Base-by-base conservation (phyloP, 2,797 vertebrate genomes). In the Chelon labrosus region DNA sequence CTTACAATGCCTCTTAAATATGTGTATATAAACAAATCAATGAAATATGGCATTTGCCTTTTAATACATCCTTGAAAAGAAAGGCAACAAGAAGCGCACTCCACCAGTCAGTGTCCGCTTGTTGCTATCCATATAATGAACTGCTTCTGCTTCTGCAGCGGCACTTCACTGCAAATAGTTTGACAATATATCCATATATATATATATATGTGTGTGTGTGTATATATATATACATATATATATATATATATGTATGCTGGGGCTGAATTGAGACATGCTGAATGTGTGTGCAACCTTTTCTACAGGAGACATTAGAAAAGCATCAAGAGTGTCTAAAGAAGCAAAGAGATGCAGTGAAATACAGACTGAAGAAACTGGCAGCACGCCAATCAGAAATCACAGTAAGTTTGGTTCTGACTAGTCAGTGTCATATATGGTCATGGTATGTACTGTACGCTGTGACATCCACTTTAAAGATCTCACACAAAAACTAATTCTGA, bases 281-380 rank as follows among this genome's bases (percentile, higher is more conserved):
- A 80, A 50, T 68, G n/a, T 84, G 41, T 86, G 71, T 80, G 50
- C 67, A 82, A 25, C 68, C 49, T 20, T 83, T 59, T 64, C 71
- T 53, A 31, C 85, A 94, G 94, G 94, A 92, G 35, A 79, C 63
- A 16, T 76, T 92, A 67, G 80, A 85, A 76, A 91, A 91, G 60
- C 90, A 91, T 2, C 91, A 88, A 49, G 87, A 91, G 38, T 54
- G 78, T 82, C 85, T 96, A 44, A 88, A 86, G 88, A 91, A 67
- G 65, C 94, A 96, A 77, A 89, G 73, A 49, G 92, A 94, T 22
- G 85, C 92, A 14, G 91, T 95, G 57, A 93, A 93, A 75, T 86
- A 90, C 85, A 87, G 91, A 76, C 89, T 95, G 84, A 94, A 89
- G 83, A 94, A 94, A 75, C 88, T 96, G 69, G 86, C 93, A 1